Conservation (phyloP, 2,113 vertebrate species). For the Mus spicilegus region DNA sequence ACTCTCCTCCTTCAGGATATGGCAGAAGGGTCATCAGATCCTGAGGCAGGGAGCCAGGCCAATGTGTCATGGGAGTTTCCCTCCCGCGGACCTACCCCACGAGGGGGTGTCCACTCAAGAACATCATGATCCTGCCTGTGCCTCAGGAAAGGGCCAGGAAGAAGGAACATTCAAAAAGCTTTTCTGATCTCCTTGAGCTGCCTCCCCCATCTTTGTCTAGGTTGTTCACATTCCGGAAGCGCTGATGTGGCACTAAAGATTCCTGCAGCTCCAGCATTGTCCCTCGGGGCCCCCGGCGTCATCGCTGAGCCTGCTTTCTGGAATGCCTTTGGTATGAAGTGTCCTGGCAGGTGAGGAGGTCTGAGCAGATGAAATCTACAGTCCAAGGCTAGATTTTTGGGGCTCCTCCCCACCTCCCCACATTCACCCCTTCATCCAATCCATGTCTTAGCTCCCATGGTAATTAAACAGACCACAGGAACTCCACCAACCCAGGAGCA, state of each 20-base stretch:
- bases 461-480: not conserved
- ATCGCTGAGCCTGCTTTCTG: conserved; percentile 63
- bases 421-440: not conserved
- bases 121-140: not conserved
- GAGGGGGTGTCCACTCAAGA: not conserved
- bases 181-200: not conserved
- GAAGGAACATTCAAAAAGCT: not conserved
- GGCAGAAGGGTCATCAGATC: not conserved
- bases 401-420: not conserved
- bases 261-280: conserved; percentile 42
- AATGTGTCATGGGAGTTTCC: not conserved
- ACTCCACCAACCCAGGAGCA: not conserved
- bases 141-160: not conserved
- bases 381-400: not conserved
- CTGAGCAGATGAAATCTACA: not conserved
- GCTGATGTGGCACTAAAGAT: conserved; percentile 74
- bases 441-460: not conserved
- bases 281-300: conserved; percentile 49
- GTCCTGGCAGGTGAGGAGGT: conserved; percentile 55
- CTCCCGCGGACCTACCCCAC: accelerated
- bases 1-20: not conserved
- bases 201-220: not conserved
- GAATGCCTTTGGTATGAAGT: conserved; percentile 72
- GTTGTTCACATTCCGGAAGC: conserved; percentile 76
- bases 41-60: not conserved